These are phyloP conservation scores for Stramonita haemastoma DNA, from an alignment of 2,888 invertebrate genomes.

Conservation along the genomic window DNA sequence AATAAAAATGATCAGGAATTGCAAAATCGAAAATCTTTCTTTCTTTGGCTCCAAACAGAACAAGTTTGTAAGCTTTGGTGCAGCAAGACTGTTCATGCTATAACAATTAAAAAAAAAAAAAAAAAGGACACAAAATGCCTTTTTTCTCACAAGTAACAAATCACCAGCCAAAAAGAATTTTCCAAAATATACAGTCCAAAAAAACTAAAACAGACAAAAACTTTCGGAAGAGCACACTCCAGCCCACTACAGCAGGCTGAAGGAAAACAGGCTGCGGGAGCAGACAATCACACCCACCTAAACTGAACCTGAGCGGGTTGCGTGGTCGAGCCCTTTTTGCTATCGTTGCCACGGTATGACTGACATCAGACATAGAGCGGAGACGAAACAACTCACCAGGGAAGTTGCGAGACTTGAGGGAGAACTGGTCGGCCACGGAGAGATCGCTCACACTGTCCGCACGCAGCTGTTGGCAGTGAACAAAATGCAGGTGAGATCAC, in stretches of 20 bases:
- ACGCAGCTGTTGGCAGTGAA: constrained; percentile 61
- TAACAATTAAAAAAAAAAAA: not conserved
- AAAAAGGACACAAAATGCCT: not conserved
- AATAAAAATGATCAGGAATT: not conserved
- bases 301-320: constrained; percentile 8
- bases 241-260: not conserved
- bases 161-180: not conserved
- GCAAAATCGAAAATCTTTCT: not conserved
- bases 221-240: not conserved
- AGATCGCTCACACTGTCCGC: constrained; percentile 77
- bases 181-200: not conserved
- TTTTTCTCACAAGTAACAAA: not conserved
- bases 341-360: constrained; percentile 33
- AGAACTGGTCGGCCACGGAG: constrained; percentile 55
- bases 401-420: constrained; percentile 57
- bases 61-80: not conserved
- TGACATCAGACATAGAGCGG: constrained; percentile 51
- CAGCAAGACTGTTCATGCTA: not conserved
- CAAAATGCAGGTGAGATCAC: too few species aligned
- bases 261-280: not conserved
- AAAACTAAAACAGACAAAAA: not conserved
- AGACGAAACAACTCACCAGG: constrained; percentile 63
- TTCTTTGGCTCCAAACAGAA: not conserved
- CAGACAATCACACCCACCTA: constrained; percentile 21
- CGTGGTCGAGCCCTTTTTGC: constrained; percentile 20